These are phyloP conservation scores for Coreoperca whiteheadi DNA, from an alignment of 2,113 vertebrate species.

Conservation along the genomic window DNA sequence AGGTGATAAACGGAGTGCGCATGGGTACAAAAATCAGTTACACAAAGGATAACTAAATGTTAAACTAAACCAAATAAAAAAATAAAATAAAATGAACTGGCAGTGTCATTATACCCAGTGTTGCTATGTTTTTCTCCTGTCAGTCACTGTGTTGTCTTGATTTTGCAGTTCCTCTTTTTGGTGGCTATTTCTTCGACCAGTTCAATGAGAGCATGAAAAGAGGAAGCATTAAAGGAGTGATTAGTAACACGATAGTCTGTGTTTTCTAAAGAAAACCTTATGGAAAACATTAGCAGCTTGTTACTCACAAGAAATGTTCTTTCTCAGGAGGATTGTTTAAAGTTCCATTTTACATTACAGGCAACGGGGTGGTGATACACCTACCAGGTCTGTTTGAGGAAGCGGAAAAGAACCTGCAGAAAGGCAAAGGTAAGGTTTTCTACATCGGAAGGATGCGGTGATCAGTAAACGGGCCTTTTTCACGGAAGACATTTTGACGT, in stretches of 20 bases:
- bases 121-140: no score
- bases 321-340: not conserved
- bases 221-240: not conserved
- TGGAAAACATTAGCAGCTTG: constrained; percentile 14
- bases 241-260: not conserved
- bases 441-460: not conserved
- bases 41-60: not conserved
- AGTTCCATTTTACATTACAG: constrained; percentile 55
- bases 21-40: not conserved
- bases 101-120: not conserved
- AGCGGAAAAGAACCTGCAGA: constrained; percentile 85
- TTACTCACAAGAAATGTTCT: not conserved
- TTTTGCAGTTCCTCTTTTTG: constrained; percentile 16
- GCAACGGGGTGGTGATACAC: constrained; percentile 88
- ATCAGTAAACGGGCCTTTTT: not conserved
- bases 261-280: not conserved
- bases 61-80: not conserved
- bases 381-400: constrained; percentile 88
- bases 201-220: not conserved
- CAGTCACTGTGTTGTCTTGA: not conserved
- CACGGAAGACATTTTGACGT: not conserved
- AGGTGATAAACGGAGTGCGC: not conserved
- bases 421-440: constrained; percentile 82
- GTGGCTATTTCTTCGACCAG: not conserved
- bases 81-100: no score